Percentiles rank a stretch among this genome's conserved stretches.
These are phyloP conservation scores for Heliothis virescens DNA, from an alignment of 1,140 invertebrate species.

Conservation along the genomic window DNA sequence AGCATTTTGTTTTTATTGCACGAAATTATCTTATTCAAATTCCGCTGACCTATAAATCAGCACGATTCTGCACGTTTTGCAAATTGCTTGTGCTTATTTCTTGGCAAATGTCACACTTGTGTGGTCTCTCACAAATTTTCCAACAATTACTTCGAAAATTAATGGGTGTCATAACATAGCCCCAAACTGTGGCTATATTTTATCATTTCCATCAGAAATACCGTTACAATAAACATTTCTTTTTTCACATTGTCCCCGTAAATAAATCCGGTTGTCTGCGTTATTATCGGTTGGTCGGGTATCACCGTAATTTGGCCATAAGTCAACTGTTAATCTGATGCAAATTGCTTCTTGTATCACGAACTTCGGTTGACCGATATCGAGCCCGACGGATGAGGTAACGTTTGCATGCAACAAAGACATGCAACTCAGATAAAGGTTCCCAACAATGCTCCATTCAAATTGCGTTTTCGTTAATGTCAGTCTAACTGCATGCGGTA, in stretches of 20 bases:
- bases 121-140: constrained; percentile 37
- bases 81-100: constrained; percentile 12
- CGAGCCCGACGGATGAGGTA: constrained; percentile 7
- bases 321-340: constrained; percentile 51
- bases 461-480: constrained; percentile 2
- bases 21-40: background rate
- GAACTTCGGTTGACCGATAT: constrained; percentile 30
- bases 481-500: background rate
- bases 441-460: constrained; percentile 14
- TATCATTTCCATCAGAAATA: constrained; percentile 46
- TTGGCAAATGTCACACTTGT: constrained; percentile 19
- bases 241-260: constrained; percentile 49
- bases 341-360: constrained; percentile 40
- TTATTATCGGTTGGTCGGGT: constrained; percentile 41
- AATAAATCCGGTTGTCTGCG: constrained; percentile 46
- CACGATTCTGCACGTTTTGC: background rate
- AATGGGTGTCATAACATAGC: constrained; percentile 44
- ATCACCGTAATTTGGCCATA: constrained; percentile 49
- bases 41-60: background rate
- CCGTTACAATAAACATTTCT: constrained; percentile 36
- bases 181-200: constrained; percentile 45
- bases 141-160: constrained; percentile 40
- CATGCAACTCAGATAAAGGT: background rate
- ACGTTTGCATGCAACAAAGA: constrained; percentile 34
- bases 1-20: constrained; percentile 5